Percentiles rank a stretch among this genome's conserved stretches.
These are phyloP conservation scores for Amblyjoppa fuscipennis DNA, from an alignment of 2,888 invertebrate genomes.

Conservation along the genomic window DNA sequence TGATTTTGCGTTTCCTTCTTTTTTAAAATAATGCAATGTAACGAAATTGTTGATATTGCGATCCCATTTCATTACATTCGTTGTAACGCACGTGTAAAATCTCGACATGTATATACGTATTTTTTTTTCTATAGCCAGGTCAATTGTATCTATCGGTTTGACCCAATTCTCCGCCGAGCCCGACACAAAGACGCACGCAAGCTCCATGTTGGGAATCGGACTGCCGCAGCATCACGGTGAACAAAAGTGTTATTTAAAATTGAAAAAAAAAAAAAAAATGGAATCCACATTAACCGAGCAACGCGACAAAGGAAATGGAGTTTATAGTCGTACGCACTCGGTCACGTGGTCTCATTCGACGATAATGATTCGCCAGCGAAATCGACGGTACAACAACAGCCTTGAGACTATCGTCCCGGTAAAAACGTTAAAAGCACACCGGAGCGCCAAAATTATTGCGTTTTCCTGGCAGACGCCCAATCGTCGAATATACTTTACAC, in stretches of 20 bases:
- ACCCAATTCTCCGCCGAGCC: slow-evolving; percentile 44
- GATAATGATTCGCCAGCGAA: slow-evolving; percentile 49
- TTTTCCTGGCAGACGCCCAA: slow-evolving; percentile 77
- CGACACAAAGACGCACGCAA: neutral
- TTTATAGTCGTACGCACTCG: neutral
- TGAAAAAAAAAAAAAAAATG: neutral
- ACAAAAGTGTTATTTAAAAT: too few species aligned
- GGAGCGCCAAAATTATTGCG: slow-evolving; percentile 78
- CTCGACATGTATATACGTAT: neutral
- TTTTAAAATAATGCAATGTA: too few species aligned
- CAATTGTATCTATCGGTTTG: slow-evolving; percentile 46
- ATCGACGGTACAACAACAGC: slow-evolving; percentile 29
- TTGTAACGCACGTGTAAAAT: neutral
- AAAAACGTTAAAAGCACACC: slow-evolving; percentile 61
- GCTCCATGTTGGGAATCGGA: slow-evolving; percentile 1
- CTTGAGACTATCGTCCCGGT: slow-evolving; percentile 42
- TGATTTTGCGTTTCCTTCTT: too few species aligned
- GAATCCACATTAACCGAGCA: slow-evolving; percentile 17
- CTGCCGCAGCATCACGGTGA: slow-evolving; percentile 14
- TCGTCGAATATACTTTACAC: slow-evolving; percentile 63
- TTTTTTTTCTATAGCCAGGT: neutral
- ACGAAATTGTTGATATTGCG: neutral
- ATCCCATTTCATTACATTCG: neutral
- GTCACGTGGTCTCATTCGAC: neutral
- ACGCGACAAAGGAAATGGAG: slow-evolving; percentile 3